Evolutionary conservation across 2,113 vertebrate species (phyloP).

Genomic region (Malurus alboscapulatus): DNA sequence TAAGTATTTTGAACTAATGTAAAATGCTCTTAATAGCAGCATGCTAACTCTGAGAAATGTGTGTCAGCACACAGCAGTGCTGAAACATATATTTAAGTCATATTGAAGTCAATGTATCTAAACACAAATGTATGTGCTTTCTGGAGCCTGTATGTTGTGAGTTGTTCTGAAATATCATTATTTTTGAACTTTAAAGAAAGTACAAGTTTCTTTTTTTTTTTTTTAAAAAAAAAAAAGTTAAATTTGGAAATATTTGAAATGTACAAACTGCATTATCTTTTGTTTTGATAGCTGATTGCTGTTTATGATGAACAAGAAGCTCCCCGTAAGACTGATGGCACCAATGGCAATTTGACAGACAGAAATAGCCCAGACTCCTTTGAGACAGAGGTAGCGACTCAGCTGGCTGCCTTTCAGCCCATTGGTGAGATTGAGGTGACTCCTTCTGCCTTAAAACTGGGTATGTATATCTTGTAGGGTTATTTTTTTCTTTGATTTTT

Average conservation of each 20-base stretch:
- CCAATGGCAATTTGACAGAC: conserved; percentile 67
- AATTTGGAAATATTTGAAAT: neutral
- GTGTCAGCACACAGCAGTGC: neutral
- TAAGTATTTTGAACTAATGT: neutral
- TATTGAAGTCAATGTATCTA: neutral
- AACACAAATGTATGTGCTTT: neutral
- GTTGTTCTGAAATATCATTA: neutral
- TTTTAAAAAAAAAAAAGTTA: neutral
- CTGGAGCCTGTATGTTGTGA: neutral
- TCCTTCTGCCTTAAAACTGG: conserved; percentile 88
- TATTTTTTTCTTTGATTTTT: neutral
- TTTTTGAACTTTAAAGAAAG: neutral
- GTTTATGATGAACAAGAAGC: conserved; percentile 93
- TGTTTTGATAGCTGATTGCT: conserved; percentile 87
- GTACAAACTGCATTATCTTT: conserved; percentile 12
- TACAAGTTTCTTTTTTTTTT: neutral
- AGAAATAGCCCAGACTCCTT: conserved; percentile 85
- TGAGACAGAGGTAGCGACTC: conserved; percentile 79
- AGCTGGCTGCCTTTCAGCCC: conserved; percentile 87
- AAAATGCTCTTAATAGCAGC: neutral
- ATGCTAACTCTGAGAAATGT: neutral
- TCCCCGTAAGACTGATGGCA: conserved; percentile 75
- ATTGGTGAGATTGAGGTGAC: conserved; percentile 94
- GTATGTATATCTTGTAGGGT: conserved; percentile 72
- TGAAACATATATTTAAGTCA: neutral